Conservation (phyloP, 2,888 invertebrate genomes). For the Galerucella calmariensis region DNA sequence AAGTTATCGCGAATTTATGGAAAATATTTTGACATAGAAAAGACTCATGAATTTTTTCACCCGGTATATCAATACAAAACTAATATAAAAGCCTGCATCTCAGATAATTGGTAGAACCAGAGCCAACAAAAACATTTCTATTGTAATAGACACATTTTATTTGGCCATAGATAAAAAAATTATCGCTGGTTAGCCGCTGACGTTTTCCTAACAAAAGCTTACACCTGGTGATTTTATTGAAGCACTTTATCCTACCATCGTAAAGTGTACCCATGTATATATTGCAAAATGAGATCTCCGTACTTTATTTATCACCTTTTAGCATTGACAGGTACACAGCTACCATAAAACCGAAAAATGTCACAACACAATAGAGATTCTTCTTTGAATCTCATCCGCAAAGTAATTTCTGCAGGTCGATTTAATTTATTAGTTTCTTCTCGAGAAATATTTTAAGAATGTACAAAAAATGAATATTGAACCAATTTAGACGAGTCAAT, state of each 20-base stretch:
- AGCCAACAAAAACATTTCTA: neutral
- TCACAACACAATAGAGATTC: constrained; percentile 25
- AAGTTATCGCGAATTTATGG: too few relatives aligned
- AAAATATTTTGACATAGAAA: too few relatives aligned
- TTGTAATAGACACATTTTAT: constrained; percentile 34
- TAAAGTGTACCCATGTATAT: constrained; percentile 28
- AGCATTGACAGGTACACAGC: constrained; percentile 47
- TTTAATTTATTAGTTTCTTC: constrained; percentile 25
- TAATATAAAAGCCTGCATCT: too few relatives aligned
- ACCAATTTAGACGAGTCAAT: too few relatives aligned
- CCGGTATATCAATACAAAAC: too few relatives aligned
- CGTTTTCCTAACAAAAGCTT: constrained; percentile 35
- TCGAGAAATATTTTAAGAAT: neutral
- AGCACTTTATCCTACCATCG: constrained; percentile 41
- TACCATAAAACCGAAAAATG: constrained; percentile 45
- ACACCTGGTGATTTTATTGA: constrained; percentile 43
- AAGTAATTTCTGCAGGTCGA: constrained; percentile 16
- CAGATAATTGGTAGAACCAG: neutral
- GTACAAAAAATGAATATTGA: too few relatives aligned
- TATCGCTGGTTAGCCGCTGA: constrained; percentile 53
- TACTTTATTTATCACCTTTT: constrained; percentile 48
- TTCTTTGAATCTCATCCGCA: constrained; percentile 20
- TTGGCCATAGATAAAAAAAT: constrained; percentile 48
- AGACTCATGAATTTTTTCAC: too few relatives aligned
- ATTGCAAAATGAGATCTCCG: constrained; percentile 41